phyloP scores from a whole-genome alignment of 2,888 invertebrate genomes.

The Melolontha melolontha region DNA sequence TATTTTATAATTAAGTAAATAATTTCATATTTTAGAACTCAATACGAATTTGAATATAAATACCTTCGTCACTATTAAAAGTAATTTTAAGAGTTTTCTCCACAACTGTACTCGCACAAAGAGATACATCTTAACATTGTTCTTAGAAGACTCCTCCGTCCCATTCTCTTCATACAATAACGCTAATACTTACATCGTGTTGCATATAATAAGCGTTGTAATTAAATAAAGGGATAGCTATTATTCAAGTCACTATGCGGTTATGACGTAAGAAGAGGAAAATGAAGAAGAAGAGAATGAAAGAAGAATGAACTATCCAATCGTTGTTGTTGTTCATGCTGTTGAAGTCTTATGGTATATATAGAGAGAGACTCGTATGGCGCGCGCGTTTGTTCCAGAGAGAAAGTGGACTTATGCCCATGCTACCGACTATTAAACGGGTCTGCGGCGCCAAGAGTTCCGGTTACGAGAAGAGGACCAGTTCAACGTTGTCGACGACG shows the following conservation, averaged over 20 bases:
- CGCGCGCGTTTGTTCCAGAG: constrained; percentile 41
- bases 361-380: constrained; percentile 2
- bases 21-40: no score
- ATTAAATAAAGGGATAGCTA: constrained; percentile 40
- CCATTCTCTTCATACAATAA: constrained; percentile 1
- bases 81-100: no score
- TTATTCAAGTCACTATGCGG: constrained; percentile 17
- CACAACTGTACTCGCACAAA: neutral
- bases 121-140: constrained; percentile 7
- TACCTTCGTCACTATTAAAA: no score
- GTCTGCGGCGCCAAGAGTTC: constrained; percentile 47
- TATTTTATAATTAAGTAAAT: no score
- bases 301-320: constrained; percentile 7
- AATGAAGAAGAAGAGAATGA: constrained; percentile 7
- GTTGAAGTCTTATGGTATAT: neutral
- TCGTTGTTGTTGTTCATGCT: neutral
- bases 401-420: constrained; percentile 44
- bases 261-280: constrained; percentile 28
- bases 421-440: constrained; percentile 45
- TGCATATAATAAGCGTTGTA: constrained; percentile 30
- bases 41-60: no score
- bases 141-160: constrained; percentile 10
- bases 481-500: constrained; percentile 9
- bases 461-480: constrained; percentile 38
- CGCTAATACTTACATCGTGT: constrained; percentile 5